phyloP scores from a whole-genome alignment of 2,113 vertebrate genomes.

The Triplophysa dalaica region DNA sequence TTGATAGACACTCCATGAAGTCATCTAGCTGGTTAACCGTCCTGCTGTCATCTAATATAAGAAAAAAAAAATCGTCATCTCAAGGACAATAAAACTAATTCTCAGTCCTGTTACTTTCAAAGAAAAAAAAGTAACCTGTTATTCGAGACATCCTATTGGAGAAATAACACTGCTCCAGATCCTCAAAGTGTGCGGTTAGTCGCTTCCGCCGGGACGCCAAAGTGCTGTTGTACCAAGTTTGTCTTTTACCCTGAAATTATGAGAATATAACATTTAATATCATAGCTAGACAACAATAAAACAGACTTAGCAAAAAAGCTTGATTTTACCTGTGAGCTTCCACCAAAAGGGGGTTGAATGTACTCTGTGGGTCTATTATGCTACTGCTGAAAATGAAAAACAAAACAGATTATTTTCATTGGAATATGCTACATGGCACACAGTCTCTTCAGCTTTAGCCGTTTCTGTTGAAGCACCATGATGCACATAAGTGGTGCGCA shows the following conservation, averaged over 20 bases:
- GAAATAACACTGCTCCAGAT: conserved; percentile 98
- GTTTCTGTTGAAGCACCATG: too few relatives aligned
- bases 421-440: background rate
- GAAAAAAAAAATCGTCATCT: conserved; percentile 28
- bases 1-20: conserved; percentile 97
- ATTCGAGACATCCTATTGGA: conserved; percentile 96
- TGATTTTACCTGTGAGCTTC: conserved; percentile 83
- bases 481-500: too few relatives aligned
- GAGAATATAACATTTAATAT: conserved; percentile 15
- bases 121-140: conserved; percentile 77
- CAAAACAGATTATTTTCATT: background rate
- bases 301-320: background rate
- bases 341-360: conserved; percentile 90
- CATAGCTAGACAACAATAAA: background rate
- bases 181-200: conserved; percentile 96
- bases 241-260: conserved; percentile 84
- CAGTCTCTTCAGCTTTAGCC: too few relatives aligned
- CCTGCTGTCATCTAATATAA: conserved; percentile 86
- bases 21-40: conserved; percentile 95
- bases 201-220: conserved; percentile 92
- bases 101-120: background rate
- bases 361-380: conserved; percentile 94
- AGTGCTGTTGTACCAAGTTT: conserved; percentile 96
- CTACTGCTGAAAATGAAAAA: conserved; percentile 76
- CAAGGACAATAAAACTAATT: too few relatives aligned